A percentile compares a stretch with the other conserved stretches of the same genome.
Conservation (phyloP, 2,888 invertebrate genomes). For the Erebia aethiops region DNA sequence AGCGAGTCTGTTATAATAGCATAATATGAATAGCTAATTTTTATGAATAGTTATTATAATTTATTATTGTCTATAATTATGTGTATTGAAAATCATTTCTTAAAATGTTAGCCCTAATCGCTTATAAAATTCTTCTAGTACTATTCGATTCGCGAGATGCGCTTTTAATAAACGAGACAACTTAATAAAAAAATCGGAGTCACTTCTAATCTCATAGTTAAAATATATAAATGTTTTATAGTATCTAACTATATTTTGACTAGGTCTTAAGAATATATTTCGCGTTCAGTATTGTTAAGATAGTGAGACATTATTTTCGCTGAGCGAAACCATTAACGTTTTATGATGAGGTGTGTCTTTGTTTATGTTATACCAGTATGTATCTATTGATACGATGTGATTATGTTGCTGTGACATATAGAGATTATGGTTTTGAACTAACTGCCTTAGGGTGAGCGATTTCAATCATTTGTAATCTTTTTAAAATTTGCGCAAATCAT, state of each 20-base stretch:
- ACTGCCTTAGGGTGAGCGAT: constrained; percentile 40
- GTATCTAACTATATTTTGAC: constrained; percentile 37
- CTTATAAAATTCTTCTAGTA: neutral
- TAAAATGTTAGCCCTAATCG: neutral
- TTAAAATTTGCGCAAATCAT: too few relatives aligned
- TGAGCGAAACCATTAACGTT: constrained; percentile 61
- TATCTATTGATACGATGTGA: constrained; percentile 75
- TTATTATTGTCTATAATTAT: neutral
- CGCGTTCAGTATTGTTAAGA: constrained; percentile 52
- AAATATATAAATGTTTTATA: constrained; percentile 5
- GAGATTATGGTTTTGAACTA: constrained; percentile 46
- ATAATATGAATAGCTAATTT: too few relatives aligned
- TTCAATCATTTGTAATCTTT: neutral
- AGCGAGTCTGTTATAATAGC: too few relatives aligned
- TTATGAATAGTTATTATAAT: neutral
- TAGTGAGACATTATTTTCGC: constrained; percentile 71
- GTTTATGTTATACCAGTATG: constrained; percentile 58
- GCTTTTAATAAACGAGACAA: neutral
- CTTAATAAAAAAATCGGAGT: constrained; percentile 1
- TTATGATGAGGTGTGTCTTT: constrained; percentile 48
- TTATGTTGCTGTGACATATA: constrained; percentile 76
- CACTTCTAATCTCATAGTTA: constrained; percentile 8
- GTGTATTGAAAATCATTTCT: neutral
- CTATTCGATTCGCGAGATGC: neutral
- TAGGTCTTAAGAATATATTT: constrained; percentile 42